phyloP scores from a whole-genome alignment of 2,113 vertebrate species.

The Bubo blakistoni region DNA sequence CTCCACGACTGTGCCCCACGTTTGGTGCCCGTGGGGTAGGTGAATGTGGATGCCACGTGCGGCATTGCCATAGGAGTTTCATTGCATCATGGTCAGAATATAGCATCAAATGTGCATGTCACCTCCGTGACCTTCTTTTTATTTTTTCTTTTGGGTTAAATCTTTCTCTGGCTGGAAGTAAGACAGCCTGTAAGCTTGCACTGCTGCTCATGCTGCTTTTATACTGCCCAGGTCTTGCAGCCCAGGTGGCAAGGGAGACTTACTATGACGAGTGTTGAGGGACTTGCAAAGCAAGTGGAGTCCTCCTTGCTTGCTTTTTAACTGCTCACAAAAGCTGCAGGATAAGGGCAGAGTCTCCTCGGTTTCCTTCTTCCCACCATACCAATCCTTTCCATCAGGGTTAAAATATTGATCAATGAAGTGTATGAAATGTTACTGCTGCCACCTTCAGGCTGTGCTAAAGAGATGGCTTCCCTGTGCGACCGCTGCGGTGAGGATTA shows the following conservation, averaged over 20 bases:
- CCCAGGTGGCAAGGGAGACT: background rate
- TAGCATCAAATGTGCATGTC: background rate
- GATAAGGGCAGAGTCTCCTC: background rate
- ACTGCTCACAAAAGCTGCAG: background rate
- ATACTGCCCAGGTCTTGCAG: background rate
- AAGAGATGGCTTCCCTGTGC: background rate
- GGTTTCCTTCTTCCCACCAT: background rate
- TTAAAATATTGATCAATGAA: background rate
- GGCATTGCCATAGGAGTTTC: background rate
- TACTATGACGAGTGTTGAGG: background rate
- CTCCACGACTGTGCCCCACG: background rate
- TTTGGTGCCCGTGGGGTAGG: rapidly evolving
- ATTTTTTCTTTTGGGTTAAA: background rate
- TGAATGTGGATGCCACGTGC: background rate
- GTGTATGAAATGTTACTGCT: constrained; percentile 65
- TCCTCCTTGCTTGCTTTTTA: background rate
- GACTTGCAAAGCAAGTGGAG: background rate
- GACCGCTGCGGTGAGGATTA: background rate
- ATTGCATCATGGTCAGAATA: background rate
- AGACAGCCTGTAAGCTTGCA: background rate
- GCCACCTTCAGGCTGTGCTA: constrained; percentile 64
- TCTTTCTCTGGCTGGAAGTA: background rate
- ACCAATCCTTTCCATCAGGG: background rate
- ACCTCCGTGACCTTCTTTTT: background rate
- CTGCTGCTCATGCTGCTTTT: background rate